phyloP scores from a whole-genome alignment of 2,888 invertebrate genomes.

The Eledone cirrhosa region DNA sequence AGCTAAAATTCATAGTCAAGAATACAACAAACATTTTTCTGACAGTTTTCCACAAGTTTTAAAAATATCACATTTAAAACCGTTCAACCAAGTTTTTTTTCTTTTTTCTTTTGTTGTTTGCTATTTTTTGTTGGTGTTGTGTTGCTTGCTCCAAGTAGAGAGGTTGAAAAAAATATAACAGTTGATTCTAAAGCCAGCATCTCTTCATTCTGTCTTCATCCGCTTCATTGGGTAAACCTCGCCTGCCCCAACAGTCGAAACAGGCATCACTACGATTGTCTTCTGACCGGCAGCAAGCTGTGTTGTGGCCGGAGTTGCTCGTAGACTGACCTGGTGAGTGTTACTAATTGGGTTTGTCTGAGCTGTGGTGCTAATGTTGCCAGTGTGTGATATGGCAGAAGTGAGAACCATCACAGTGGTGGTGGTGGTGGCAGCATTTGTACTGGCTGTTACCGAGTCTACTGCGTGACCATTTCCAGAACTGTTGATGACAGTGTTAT shows the following conservation, averaged over 20 bases:
- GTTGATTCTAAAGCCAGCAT: not conserved
- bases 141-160: not conserved
- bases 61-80: slow-evolving; percentile 28
- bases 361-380: slow-evolving; percentile 33
- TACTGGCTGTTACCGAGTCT: slow-evolving; percentile 36
- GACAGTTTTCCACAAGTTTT: too few species aligned
- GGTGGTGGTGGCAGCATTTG: slow-evolving; percentile 38
- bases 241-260: slow-evolving; percentile 50
- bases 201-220: slow-evolving; percentile 52
- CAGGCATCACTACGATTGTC: slow-evolving; percentile 61
- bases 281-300: slow-evolving; percentile 48
- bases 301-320: slow-evolving; percentile 43
- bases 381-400: slow-evolving; percentile 33
- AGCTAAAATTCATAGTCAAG: too few species aligned
- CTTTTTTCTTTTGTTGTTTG: too few species aligned
- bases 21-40: too few species aligned
- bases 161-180: slow-evolving; percentile 4
- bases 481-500: slow-evolving; percentile 32
- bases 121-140: too few species aligned
- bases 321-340: slow-evolving; percentile 51
- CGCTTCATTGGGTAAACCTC: slow-evolving; percentile 50
- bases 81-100: slow-evolving; percentile 7
- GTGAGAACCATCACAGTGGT: slow-evolving; percentile 53
- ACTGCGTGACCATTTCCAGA: slow-evolving; percentile 39
- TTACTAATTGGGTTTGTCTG: slow-evolving; percentile 41